These are phyloP conservation scores for Agelastica alni DNA, from an alignment of 2,888 invertebrate genomes.

Conservation along the genomic window DNA sequence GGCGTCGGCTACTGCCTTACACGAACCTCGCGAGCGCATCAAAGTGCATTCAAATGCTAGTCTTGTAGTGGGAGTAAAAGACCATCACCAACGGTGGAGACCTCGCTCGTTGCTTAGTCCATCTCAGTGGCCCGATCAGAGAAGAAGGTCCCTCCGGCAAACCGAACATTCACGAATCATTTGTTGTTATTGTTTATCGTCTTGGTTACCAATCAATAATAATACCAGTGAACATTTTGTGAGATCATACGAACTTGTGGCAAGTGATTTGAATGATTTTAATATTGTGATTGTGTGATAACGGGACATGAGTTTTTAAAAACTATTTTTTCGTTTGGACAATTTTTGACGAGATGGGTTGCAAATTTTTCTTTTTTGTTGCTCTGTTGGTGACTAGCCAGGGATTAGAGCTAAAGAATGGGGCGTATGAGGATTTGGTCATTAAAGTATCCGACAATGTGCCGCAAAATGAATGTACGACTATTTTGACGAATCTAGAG, in stretches of 20 bases:
- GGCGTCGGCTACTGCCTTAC: conserved; percentile 40
- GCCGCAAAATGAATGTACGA: conserved; percentile 55
- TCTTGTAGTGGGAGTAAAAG: conserved; percentile 38
- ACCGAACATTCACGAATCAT: conserved; percentile 18
- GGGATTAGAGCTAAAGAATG: conserved; percentile 51
- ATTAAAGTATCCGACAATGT: conserved; percentile 56
- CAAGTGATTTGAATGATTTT: conserved; percentile 10
- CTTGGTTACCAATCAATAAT: conserved; percentile 31
- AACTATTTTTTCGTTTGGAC: conserved; percentile 3
- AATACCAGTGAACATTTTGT: conserved; percentile 21
- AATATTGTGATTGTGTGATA: conserved; percentile 5
- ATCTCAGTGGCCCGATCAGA: conserved; percentile 7
- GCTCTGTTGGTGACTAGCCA: conserved; percentile 19
- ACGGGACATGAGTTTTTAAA: conserved; percentile 14
- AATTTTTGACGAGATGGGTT: conserved; percentile 7
- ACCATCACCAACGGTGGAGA: conserved; percentile 13
- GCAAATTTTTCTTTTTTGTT: conserved; percentile 18
- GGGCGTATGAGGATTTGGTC: conserved; percentile 58
- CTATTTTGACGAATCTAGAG: conserved; percentile 58
- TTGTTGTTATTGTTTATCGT: conserved; percentile 34
- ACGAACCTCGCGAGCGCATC: conserved; percentile 37
- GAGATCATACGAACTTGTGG: conserved; percentile 18
- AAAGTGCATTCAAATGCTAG: conserved; percentile 35
- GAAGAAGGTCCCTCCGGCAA: conserved; percentile 15
- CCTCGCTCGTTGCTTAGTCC: conserved; percentile 25